Evolutionary conservation across 2,113 vertebrate species (phyloP).

Genomic region (Hydrochoerus hydrochaeris): DNA sequence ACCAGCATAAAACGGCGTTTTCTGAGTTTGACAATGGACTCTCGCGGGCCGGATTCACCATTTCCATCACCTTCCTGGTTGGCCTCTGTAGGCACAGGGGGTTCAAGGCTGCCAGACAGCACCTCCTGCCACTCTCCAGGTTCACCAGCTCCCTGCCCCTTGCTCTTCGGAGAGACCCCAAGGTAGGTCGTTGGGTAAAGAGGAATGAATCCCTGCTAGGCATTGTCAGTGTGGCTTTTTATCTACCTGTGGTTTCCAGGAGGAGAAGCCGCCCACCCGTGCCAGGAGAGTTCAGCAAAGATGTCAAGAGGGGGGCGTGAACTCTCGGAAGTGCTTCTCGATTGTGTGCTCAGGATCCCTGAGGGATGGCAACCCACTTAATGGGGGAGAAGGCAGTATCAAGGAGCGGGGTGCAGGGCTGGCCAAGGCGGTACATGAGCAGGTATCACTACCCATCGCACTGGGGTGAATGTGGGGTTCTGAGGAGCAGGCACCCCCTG

Average conservation of each 20-base stretch:
- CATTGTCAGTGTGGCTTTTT: constrained; percentile 7
- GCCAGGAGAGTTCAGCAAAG: constrained; percentile 32
- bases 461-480: accelerated
- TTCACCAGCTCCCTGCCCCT: not conserved
- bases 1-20: not conserved
- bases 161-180: not conserved
- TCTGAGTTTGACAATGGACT: not conserved
- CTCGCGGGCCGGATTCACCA: not conserved
- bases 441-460: accelerated
- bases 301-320: not conserved
- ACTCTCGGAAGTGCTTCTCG: not conserved
- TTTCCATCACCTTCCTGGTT: not conserved
- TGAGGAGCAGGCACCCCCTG: not conserved
- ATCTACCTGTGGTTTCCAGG: constrained; percentile 19
- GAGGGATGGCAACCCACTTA: not conserved
- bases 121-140: not conserved
- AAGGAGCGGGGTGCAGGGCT: accelerated
- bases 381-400: accelerated
- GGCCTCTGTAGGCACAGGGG: not conserved
- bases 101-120: not conserved
- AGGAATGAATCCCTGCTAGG: not conserved
- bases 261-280: constrained; percentile 60
- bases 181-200: not conserved
- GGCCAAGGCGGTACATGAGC: accelerated
- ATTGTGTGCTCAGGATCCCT: accelerated